A percentile compares a stretch with the other conserved stretches of the same genome.
phyloP scores from a whole-genome alignment of 2,888 invertebrate genomes.

The Mythimna loreyi region DNA sequence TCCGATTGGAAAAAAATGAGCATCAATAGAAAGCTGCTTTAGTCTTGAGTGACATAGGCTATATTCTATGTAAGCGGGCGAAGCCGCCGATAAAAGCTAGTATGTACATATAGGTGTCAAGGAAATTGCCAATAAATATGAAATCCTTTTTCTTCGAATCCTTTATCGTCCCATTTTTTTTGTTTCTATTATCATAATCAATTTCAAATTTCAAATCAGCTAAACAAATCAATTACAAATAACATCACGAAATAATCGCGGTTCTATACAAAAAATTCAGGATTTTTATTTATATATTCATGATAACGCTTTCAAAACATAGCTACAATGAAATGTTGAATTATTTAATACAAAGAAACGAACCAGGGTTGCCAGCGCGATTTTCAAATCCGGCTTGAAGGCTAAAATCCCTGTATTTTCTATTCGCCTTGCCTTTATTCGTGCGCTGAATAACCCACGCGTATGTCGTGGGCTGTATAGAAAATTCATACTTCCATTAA shows the following conservation, averaged over 20 bases:
- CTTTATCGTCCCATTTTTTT: too few relatives aligned
- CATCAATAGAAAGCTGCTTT: too few relatives aligned
- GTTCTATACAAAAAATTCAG: neutral
- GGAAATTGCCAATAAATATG: too few relatives aligned
- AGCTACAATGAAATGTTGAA: conserved; percentile 50
- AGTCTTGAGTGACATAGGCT: too few relatives aligned
- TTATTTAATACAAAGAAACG: conserved; percentile 52
- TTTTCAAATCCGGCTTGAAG: conserved; percentile 54
- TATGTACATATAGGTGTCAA: too few relatives aligned
- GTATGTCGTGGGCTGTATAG: conserved; percentile 32
- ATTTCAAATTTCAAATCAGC: too few relatives aligned
- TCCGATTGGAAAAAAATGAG: too few relatives aligned
- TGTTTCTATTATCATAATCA: too few relatives aligned
- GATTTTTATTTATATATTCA: conserved; percentile 27
- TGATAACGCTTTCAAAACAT: conserved; percentile 36
- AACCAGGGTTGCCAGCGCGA: conserved; percentile 24
- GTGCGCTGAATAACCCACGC: conserved; percentile 36
- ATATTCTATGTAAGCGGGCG: too few relatives aligned
- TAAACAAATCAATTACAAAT: neutral
- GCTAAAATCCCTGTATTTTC: conserved; percentile 56
- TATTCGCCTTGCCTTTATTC: conserved; percentile 45
- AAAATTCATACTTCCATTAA: conserved; percentile 55
- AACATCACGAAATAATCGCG: neutral
- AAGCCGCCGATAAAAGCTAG: too few relatives aligned
- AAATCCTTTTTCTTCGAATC: too few relatives aligned